A percentile compares a stretch with the other conserved stretches of the same genome.
These are phyloP conservation scores for Tichodroma muraria DNA, from an alignment of 2,113 vertebrate species.

Conservation along the genomic window DNA sequence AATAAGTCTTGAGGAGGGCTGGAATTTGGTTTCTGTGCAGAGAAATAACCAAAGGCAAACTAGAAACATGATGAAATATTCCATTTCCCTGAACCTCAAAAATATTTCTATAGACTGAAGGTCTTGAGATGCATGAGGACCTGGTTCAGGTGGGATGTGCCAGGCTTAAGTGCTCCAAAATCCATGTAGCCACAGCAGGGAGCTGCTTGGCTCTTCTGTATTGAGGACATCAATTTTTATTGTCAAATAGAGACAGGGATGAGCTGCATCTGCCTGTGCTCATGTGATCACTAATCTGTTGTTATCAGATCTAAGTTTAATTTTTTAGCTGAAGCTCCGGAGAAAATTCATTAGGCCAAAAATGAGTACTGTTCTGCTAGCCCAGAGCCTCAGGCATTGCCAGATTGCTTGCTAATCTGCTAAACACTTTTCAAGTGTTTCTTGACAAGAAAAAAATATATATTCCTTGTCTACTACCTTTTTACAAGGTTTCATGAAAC, in stretches of 20 bases:
- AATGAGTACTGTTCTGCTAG: neutral
- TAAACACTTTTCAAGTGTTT: neutral
- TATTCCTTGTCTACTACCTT: neutral
- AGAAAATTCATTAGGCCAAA: neutral
- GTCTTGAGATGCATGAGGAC: neutral
- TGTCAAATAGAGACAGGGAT: neutral
- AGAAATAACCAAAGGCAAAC: neutral
- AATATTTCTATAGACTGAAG: neutral
- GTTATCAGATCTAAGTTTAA: neutral
- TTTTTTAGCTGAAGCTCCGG: neutral
- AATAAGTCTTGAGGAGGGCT: neutral
- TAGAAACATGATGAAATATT: neutral
- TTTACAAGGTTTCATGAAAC: neutral
- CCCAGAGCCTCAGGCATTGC: neutral
- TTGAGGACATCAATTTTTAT: neutral
- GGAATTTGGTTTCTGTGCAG: neutral
- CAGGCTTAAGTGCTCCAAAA: neutral
- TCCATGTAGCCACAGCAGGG: rapidly evolving
- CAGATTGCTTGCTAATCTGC: neutral
- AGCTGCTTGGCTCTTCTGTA: neutral
- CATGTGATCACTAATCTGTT: neutral
- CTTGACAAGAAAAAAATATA: neutral
- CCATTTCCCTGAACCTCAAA: neutral
- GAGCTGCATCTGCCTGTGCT: neutral
- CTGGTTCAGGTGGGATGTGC: neutral